Percentiles rank a stretch among this genome's conserved stretches.
phyloP scores from a whole-genome alignment of 2,888 invertebrate genomes.

The Pandemis cinnamomeana region DNA sequence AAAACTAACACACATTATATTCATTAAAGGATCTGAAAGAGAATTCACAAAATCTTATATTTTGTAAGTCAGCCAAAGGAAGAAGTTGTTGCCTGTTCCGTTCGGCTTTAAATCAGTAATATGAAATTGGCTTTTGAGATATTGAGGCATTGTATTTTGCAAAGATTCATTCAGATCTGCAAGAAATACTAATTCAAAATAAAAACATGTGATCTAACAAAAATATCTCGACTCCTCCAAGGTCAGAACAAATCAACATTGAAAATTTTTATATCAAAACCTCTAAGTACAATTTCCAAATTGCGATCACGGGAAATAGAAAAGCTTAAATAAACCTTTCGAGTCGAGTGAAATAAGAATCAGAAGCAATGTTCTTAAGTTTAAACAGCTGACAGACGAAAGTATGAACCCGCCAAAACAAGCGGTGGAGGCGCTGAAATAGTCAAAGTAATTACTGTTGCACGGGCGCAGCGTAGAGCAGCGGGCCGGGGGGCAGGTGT shows the following conservation, averaged over 20 bases:
- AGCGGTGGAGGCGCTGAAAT: conserved; percentile 19
- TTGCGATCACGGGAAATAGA: conserved; percentile 14
- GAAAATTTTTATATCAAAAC: conserved; percentile 54
- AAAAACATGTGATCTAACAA: conserved; percentile 46
- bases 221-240: conserved; percentile 37
- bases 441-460: conserved; percentile 85
- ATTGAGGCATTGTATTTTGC: conserved; percentile 55
- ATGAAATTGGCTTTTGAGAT: conserved; percentile 19
- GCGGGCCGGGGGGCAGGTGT: conserved; percentile 83
- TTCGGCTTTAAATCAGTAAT: conserved; percentile 27
- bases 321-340: conserved; percentile 14
- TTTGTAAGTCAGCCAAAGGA: conserved; percentile 23
- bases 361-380: conserved; percentile 41
- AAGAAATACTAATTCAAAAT: conserved; percentile 61
- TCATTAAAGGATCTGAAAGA: conserved; percentile 76
- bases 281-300: conserved; percentile 57
- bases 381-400: conserved; percentile 19
- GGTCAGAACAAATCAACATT: conserved; percentile 53
- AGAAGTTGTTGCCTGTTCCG: not conserved
- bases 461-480: conserved; percentile 87
- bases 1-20: conserved; percentile 59
- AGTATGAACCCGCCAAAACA: not conserved
- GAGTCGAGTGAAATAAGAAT: conserved; percentile 31
- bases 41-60: conserved; percentile 66
- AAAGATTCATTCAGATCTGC: conserved; percentile 78